Evolutionary conservation across 2,888 invertebrate genomes (phyloP).

Genomic region (Hemistola chrysoprasaria): DNA sequence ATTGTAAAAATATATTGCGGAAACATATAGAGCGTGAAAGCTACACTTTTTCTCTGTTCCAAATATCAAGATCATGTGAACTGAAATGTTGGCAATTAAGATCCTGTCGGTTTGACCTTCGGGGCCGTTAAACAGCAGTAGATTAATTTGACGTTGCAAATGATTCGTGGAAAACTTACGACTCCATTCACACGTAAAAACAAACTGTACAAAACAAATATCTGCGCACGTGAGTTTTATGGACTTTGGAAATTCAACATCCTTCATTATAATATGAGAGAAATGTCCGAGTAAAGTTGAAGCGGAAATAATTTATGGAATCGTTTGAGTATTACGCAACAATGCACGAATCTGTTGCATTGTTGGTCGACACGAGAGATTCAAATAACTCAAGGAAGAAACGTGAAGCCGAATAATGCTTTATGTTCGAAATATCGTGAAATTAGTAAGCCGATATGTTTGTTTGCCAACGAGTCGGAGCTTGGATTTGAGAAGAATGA

Average conservation of each 20-base stretch:
- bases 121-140: conserved; percentile 8
- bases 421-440: conserved; percentile 22
- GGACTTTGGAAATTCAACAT: conserved; percentile 11
- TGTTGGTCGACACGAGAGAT: conserved; percentile 24
- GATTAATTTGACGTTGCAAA: conserved; percentile 19
- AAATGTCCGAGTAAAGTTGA: conserved; percentile 14
- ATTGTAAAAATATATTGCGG: too few species aligned
- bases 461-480: conserved; percentile 22
- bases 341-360: conserved; percentile 18
- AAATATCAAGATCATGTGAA: too few species aligned
- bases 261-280: conserved; percentile 12
- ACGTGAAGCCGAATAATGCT: conserved; percentile 17
- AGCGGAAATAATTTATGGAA: conserved; percentile 14
- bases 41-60: too few species aligned
- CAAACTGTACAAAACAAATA: conserved; percentile 15
- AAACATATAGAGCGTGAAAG: too few species aligned
- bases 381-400: conserved; percentile 27
- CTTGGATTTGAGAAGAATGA: conserved; percentile 15
- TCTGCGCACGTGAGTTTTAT: conserved; percentile 10
- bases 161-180: conserved; percentile 14
- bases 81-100: not conserved
- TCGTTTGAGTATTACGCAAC: conserved; percentile 14
- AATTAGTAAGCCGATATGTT: conserved; percentile 20
- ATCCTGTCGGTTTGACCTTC: conserved; percentile 19
- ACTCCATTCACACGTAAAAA: conserved; percentile 5